Evolutionary conservation across 2,888 invertebrate species (phyloP), one percentile per base, ranked within the genome.

Genomic region (Disparrhopalites patrizii): DNA sequence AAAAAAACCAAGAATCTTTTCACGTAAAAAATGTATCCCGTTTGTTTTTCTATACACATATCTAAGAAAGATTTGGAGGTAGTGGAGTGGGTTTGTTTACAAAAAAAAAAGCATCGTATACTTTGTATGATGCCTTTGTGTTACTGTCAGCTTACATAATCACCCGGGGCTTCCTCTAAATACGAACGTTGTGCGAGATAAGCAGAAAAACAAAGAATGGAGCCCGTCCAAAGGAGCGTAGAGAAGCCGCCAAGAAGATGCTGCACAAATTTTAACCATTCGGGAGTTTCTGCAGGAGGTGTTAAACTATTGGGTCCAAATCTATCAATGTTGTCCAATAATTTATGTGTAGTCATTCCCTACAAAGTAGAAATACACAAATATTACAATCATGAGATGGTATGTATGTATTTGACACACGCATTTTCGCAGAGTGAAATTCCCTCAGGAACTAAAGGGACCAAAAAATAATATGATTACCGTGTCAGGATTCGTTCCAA

Each of bases 161-260:
- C 62, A 3, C 2, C 1, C n/a, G 62, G 51, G 3, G 62, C 51
- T 8, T 62, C 43, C 7, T 58, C 58, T 30, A 51, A 33, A 50
- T 30, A 54, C 8, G 31, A 23, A 8, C 13, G 10, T 5, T 30
- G 31, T 18, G 18, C 54, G 15, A 7, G 28, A 33, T 15, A 38
- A 47, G 85, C 86, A 10, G 87, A 76, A 74, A 89, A 85, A 77
- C 90, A 91, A 13, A 91, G 79, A 10, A 83, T 73, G 18, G 90
- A 87, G 61, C 73, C 73, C 5, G 65, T 57, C 75, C 73, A 75
- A 5, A 75, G 62, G 5, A 75, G 65, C 3, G 73, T 50, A 36
- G 73, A 70, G 36, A 75, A 75, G 28, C 75, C 75, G 13, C 75
- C 75, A 47, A 73, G 50, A 2, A 75, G 57, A 3, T 73, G 71